Percentiles rank a stretch among this genome's conserved stretches.
Evolutionary conservation across 2,113 vertebrate genomes (phyloP).

Genomic region (Forbesichthys papilliferus): DNA sequence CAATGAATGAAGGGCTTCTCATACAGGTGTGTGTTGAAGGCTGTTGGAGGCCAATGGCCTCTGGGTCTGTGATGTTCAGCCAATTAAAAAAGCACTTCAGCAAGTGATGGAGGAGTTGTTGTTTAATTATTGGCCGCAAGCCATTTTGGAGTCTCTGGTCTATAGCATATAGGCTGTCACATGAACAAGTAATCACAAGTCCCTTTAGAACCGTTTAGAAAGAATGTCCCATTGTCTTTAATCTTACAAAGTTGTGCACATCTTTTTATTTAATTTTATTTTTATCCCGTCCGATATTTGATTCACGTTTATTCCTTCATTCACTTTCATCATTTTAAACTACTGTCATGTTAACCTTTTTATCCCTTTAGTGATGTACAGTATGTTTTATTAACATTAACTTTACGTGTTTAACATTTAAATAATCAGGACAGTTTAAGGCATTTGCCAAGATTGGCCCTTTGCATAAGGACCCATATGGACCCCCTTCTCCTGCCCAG

Average conservation of each 20-base stretch:
- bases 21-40: slow-evolving; percentile 31
- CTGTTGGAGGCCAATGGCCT: slow-evolving; percentile 27
- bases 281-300: too few species aligned
- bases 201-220: slow-evolving; percentile 40
- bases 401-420: too few species aligned
- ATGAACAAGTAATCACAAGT: slow-evolving; percentile 61
- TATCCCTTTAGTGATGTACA: too few species aligned
- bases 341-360: too few species aligned
- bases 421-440: too few species aligned
- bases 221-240: slow-evolving; percentile 36
- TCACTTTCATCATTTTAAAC: too few species aligned
- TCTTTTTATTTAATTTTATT: background rate
- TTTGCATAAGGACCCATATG: too few species aligned
- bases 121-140: slow-evolving; percentile 64
- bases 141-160: slow-evolving; percentile 35
- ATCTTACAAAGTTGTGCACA: slow-evolving; percentile 6
- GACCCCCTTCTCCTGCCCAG: background rate
- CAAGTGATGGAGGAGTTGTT: slow-evolving; percentile 47
- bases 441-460: too few species aligned
- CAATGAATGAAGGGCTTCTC: background rate
- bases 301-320: too few species aligned
- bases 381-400: too few species aligned
- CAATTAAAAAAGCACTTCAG: slow-evolving; percentile 66
- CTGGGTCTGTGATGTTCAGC: slow-evolving; percentile 42
- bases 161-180: slow-evolving; percentile 32